These are phyloP conservation scores for Drosophila pseudotakahashii DNA, from an alignment of 2,888 invertebrate genomes.

Conservation along the genomic window DNA sequence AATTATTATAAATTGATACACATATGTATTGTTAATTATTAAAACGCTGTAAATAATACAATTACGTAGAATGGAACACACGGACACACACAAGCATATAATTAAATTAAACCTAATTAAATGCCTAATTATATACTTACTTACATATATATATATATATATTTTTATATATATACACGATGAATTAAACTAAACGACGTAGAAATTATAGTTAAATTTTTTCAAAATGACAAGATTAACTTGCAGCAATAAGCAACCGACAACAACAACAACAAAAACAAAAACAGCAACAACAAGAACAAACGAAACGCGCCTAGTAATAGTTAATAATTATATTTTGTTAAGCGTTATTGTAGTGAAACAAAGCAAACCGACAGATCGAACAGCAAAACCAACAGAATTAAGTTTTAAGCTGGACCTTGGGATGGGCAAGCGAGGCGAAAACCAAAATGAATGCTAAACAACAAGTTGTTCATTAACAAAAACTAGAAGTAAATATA, in stretches of 20 bases:
- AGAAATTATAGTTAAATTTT: constrained; percentile 72
- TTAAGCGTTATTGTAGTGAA: constrained; percentile 75
- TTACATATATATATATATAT: constrained; percentile 36
- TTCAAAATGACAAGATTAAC: constrained; percentile 54
- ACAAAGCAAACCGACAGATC: constrained; percentile 50
- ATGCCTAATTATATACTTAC: constrained; percentile 18
- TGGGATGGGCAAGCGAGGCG: constrained; percentile 29
- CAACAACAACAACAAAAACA: constrained; percentile 27
- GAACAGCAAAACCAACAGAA: constrained; percentile 52
- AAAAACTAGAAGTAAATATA: constrained; percentile 62
- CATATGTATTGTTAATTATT: constrained; percentile 42
- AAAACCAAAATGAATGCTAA: constrained; percentile 30
- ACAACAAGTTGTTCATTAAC: constrained; percentile 63
- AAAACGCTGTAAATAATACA: constrained; percentile 37
- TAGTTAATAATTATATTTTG: constrained; percentile 81
- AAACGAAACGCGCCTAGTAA: constrained; percentile 58
- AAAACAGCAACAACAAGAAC: constrained; percentile 30
- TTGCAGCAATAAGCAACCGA: constrained; percentile 44
- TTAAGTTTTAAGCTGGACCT: constrained; percentile 67
- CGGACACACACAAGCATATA: constrained; percentile 20
- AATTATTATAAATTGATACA: constrained; percentile 58
- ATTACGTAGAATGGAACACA: constrained; percentile 19
- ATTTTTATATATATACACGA: constrained; percentile 52
- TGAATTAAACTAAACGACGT: constrained; percentile 57
- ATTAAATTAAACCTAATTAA: constrained; percentile 24